Evolutionary conservation across 1,140 invertebrate species (phyloP).

Genomic region (Hylaeus volcanicus): DNA sequence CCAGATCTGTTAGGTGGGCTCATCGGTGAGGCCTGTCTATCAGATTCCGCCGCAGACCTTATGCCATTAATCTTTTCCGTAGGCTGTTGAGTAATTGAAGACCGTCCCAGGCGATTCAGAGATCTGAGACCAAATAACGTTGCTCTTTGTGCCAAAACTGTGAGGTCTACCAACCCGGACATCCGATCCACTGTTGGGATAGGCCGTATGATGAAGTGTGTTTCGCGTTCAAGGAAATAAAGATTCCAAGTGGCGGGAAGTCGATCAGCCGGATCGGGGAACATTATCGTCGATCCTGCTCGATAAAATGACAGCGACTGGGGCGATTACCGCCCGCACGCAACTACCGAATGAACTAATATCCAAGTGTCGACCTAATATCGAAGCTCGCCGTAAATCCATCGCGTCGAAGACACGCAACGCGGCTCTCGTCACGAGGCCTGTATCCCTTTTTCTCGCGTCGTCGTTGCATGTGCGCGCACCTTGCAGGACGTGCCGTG

Average conservation of each 20-base stretch:
- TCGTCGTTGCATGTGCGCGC: constrained; percentile 28
- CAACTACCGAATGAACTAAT: constrained; percentile 53
- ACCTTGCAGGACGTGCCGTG: constrained; percentile 35
- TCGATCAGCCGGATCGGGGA: neutral
- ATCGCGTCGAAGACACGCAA: constrained; percentile 40
- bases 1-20: no score
- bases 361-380: constrained; percentile 51
- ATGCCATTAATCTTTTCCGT: no score
- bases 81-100: no score
- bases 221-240: neutral
- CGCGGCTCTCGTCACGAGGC: constrained; percentile 24
- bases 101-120: no score
- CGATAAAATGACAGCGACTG: constrained; percentile 13
- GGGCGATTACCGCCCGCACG: constrained; percentile 16
- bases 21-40: no score
- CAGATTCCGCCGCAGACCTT: no score
- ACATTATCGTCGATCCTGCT: neutral
- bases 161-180: no score
- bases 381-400: constrained; percentile 34
- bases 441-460: constrained; percentile 38
- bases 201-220: no score
- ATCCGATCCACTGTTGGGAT: no score
- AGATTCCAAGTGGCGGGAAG: constrained; percentile 7
- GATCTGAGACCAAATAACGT: no score
- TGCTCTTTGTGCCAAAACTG: no score